Evolutionary conservation across 2,888 invertebrate genomes (phyloP), one percentile per base, ranked within the genome.

Genomic region (Nomada fabriciana): DNA sequence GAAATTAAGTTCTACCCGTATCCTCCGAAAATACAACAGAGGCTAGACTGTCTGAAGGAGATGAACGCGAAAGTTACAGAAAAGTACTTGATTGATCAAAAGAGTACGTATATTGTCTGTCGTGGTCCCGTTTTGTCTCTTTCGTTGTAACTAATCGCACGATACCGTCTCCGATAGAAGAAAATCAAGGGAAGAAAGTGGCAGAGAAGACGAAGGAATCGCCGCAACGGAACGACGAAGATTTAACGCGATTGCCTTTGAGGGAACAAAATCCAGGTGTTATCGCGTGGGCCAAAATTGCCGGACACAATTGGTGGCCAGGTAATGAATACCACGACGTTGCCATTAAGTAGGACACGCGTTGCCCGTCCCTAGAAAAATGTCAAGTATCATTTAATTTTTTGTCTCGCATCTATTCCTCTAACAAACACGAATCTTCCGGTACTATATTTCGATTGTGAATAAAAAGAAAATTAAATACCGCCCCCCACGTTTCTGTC

Each of bases 241-340:
- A 87, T 53, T 53, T 63, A 15, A 79, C 42, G 23, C 83, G 88
- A 50, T 86, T 93, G 52, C 86, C 90, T n/a, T 76, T 93, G 67
- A 85, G 79, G 68, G 86, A 91, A 74, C 93, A 93, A 80, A 88
- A 89, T n/a, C 86, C 91, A 36, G 93, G 93, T 0, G 86, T 89
- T 11, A 91, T 93, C 43, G 86, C 91, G 4, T 93, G 93, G 93
- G 91, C 91, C 0, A 93, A 93, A 86, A 90, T 92, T 69, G 75
- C 80, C 25, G 93, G 92, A 47, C 91, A 91, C 60, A 89, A 85
- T 78, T 93, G 91, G 90, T 93, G 93, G 93, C 93, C 93, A 68
- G 93, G 92, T 92, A 86, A 73, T 29, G 23, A 36, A 4, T 1
- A 0, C 36, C 36, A 7, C 36, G 36, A 7, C 36, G 36, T 36